A percentile compares a stretch with the other conserved stretches of the same genome.
These are phyloP conservation scores for Paracentrotus lividus DNA, from an alignment of 53 echinoderm and acorn worm species.

Conservation along the genomic window DNA sequence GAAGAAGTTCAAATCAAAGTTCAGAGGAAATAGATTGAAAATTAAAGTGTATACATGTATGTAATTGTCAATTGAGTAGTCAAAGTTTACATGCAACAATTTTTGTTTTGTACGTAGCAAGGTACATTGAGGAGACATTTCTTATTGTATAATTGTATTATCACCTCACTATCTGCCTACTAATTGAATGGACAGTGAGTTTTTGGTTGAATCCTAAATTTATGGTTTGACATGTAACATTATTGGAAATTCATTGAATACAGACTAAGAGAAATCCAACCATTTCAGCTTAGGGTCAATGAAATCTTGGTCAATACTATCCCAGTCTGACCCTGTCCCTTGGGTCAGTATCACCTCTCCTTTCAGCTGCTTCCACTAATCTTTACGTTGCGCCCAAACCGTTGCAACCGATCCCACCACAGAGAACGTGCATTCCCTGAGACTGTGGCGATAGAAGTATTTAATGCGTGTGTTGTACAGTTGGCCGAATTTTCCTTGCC, in stretches of 20 bases:
- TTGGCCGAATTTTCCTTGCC: conserved; percentile 30
- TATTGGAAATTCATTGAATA: neutral
- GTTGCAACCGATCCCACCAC: conserved; percentile 7
- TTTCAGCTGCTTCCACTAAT: neutral
- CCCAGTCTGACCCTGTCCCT: conserved; percentile 42
- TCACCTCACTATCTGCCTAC: neutral
- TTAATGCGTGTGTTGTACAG: conserved; percentile 60
- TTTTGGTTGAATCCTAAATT: neutral
- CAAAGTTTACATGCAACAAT: neutral
- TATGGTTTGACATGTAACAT: neutral
- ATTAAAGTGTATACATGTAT: neutral
- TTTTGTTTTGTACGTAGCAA: no score
- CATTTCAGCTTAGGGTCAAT: conserved; percentile 63
- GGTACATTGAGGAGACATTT: no score
- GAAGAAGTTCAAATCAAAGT: neutral
- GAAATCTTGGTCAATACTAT: conserved; percentile 62
- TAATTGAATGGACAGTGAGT: neutral
- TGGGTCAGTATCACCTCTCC: conserved; percentile 21
- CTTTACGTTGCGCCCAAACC: neutral
- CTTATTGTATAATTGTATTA: no score
- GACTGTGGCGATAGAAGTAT: conserved; percentile 29
- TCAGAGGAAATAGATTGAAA: neutral
- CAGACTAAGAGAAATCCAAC: neutral
- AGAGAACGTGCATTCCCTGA: neutral
- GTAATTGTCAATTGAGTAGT: neutral